Evolutionary conservation across 2,888 invertebrate species (phyloP).

Genomic region (Lasioglossum morio): DNA sequence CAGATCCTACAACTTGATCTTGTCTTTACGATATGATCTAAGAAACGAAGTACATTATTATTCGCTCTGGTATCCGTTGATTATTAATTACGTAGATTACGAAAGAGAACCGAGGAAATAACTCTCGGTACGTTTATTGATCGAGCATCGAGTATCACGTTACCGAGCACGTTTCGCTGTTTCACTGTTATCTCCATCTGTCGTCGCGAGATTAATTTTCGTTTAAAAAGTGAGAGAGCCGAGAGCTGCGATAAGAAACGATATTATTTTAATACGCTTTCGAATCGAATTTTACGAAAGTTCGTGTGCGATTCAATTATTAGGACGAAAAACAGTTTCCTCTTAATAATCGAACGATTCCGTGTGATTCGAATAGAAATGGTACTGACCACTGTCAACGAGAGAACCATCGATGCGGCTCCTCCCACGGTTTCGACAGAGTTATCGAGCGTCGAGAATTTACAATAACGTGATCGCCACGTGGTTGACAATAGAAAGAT

Average conservation of each 20-base stretch:
- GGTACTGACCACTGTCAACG: background rate
- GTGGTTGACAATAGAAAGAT: slow-evolving; percentile 49
- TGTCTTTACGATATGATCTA: background rate
- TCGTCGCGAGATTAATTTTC: slow-evolving; percentile 8
- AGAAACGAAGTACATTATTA: background rate
- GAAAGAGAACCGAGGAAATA: no score
- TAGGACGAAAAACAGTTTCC: background rate
- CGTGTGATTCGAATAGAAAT: background rate
- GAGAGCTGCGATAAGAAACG: background rate
- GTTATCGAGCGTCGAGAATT: slow-evolving; percentile 39
- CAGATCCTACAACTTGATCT: background rate
- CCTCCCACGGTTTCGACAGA: slow-evolving; percentile 37
- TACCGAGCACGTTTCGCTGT: background rate
- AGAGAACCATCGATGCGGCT: background rate
- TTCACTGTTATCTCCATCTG: background rate
- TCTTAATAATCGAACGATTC: background rate
- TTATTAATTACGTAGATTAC: background rate
- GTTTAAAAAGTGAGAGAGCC: background rate
- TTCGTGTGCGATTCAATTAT: background rate
- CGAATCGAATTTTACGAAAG: background rate
- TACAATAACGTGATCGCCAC: slow-evolving; percentile 46
- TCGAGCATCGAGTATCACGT: background rate
- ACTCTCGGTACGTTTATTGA: background rate
- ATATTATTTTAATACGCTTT: no score
- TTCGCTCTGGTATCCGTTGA: background rate